phyloP scores from a whole-genome alignment of 2,888 invertebrate species.

The Nomada lathburiana region DNA sequence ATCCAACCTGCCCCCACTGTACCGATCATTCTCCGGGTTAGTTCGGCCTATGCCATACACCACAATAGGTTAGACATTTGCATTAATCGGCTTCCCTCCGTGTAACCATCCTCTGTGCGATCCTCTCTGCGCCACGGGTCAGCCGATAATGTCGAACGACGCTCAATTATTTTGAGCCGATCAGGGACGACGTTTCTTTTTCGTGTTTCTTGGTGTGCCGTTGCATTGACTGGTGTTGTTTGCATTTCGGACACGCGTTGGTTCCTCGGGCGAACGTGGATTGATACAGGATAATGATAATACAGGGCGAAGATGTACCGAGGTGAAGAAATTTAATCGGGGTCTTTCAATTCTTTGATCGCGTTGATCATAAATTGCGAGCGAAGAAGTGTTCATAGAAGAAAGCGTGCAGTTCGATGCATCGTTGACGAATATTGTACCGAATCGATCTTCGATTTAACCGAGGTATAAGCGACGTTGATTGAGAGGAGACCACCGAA shows the following conservation, averaged over 20 bases:
- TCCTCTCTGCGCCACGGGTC: slow-evolving; percentile 53
- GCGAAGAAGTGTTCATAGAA: background rate
- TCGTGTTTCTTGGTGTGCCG: background rate
- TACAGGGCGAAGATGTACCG: background rate
- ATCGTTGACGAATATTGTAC: background rate
- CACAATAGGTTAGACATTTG: slow-evolving; percentile 81
- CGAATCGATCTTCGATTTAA: slow-evolving; percentile 21
- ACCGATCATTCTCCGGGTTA: slow-evolving; percentile 68
- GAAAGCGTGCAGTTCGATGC: background rate
- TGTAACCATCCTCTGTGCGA: slow-evolving; percentile 59
- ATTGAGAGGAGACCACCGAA: slow-evolving; percentile 12
- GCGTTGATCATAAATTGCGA: too few relatives aligned
- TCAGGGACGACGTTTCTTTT: slow-evolving; percentile 29
- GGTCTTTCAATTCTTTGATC: background rate
- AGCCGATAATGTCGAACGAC: slow-evolving; percentile 62
- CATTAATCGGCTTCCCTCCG: slow-evolving; percentile 79
- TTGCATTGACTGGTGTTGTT: slow-evolving; percentile 13
- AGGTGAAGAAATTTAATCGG: background rate
- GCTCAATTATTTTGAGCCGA: slow-evolving; percentile 58
- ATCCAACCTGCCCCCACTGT: slow-evolving; percentile 22
- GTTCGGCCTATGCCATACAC: slow-evolving; percentile 70
- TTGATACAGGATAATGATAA: background rate
- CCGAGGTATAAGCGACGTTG: slow-evolving; percentile 25
- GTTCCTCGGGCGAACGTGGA: slow-evolving; percentile 3
- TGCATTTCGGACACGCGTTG: slow-evolving; percentile 10